These are phyloP conservation scores for Nemotelus nigrinus DNA, from an alignment of 2,888 invertebrate genomes.

Conservation along the genomic window DNA sequence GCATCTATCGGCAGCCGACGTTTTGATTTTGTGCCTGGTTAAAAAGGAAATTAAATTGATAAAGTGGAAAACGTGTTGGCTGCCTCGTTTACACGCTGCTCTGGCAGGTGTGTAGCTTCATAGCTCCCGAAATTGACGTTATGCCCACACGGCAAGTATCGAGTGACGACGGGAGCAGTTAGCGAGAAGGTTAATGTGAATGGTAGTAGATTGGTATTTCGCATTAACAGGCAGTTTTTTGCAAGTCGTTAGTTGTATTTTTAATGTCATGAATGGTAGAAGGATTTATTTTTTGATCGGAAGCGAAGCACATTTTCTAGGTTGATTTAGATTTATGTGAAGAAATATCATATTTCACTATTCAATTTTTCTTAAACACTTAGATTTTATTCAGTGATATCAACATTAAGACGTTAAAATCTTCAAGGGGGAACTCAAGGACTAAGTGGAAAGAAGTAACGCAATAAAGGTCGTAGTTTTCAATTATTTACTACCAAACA, in stretches of 20 bases:
- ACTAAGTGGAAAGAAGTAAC: no score
- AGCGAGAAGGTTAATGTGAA: constrained; percentile 15
- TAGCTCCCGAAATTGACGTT: not conserved
- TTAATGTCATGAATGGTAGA: constrained; percentile 20
- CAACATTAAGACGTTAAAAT: no score
- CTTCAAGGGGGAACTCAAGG: no score
- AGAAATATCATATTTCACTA: no score
- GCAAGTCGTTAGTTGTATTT: constrained; percentile 1
- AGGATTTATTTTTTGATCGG: no score
- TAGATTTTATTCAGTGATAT: no score
- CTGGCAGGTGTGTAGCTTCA: not conserved
- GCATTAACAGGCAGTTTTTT: constrained; percentile 10
- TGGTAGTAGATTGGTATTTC: not conserved
- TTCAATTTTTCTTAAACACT: no score
- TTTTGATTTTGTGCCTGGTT: constrained; percentile 44
- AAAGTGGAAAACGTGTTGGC: constrained; percentile 42
- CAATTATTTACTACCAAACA: no score
- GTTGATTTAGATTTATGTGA: no score
- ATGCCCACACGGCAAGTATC: not conserved
- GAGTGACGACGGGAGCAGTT: not conserved
- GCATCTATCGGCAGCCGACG: constrained; percentile 36
- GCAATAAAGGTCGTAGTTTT: no score
- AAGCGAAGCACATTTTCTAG: no score
- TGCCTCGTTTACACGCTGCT: constrained; percentile 9
- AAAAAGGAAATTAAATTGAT: constrained; percentile 45